phyloP scores from a whole-genome alignment of 2,113 vertebrate species.

The Pygoscelis antarcticus region DNA sequence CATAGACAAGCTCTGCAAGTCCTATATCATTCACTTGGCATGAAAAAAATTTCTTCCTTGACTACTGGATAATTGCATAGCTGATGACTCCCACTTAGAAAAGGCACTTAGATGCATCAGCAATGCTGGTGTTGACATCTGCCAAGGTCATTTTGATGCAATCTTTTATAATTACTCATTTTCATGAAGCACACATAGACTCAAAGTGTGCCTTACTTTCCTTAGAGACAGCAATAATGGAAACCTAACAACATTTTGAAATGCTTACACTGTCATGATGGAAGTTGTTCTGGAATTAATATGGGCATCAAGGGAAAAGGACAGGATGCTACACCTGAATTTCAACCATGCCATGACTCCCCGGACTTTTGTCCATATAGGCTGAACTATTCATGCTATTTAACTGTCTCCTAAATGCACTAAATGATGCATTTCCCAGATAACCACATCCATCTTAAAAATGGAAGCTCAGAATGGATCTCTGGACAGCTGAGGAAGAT shows the following conservation, averaged over 20 bases:
- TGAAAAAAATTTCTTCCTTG: neutral
- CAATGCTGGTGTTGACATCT: slow-evolving; percentile 30
- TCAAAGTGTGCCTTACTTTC: neutral
- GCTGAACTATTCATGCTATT: neutral
- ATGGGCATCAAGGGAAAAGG: slow-evolving; percentile 10
- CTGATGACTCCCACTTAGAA: neutral
- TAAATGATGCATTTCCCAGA: slow-evolving; percentile 44
- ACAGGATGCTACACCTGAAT: slow-evolving; percentile 39
- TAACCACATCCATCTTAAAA: slow-evolving; percentile 51
- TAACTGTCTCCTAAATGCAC: slow-evolving; percentile 22
- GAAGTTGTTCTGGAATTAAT: slow-evolving; percentile 45
- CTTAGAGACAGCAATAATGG: slow-evolving; percentile 11
- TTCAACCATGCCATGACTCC: neutral
- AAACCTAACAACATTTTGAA: slow-evolving; percentile 36
- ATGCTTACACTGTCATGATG: neutral
- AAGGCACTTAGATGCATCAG: slow-evolving; percentile 25
- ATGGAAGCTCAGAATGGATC: neutral
- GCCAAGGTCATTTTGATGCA: slow-evolving; percentile 34
- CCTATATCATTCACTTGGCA: neutral
- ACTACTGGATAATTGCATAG: slow-evolving; percentile 23
- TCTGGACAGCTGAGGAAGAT: neutral
- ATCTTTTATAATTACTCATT: slow-evolving; percentile 39
- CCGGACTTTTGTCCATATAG: neutral
- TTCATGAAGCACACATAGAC: neutral
- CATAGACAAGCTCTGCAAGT: neutral